These are phyloP conservation scores for Eretmocerus hayati DNA, from an alignment of 2,888 invertebrate genomes.

Conservation along the genomic window DNA sequence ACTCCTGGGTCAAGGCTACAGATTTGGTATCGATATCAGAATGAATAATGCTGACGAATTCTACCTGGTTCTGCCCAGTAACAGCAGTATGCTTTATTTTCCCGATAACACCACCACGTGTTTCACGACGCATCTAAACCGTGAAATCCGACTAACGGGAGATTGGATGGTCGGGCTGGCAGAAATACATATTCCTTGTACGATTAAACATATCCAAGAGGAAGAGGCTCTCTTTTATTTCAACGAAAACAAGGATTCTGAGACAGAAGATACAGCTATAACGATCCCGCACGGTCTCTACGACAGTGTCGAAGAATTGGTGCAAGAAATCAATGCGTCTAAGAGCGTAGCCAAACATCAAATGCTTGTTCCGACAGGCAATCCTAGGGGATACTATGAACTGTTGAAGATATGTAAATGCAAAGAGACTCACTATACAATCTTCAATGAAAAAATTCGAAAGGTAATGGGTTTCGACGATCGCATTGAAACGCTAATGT, in stretches of 20 bases:
- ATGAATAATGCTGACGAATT: slow-evolving; percentile 16
- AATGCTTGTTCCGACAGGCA: neutral
- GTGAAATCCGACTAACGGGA: slow-evolving; percentile 1
- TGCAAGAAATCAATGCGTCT: neutral
- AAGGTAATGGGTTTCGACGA: slow-evolving; percentile 4
- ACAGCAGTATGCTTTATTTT: slow-evolving; percentile 28
- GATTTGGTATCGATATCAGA: neutral
- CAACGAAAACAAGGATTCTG: neutral
- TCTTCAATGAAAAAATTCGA: neutral
- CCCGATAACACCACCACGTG: slow-evolving; percentile 26
- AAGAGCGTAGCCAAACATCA: neutral
- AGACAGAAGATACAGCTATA: neutral
- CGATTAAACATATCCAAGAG: neutral
- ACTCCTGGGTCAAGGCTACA: slow-evolving; percentile 2
- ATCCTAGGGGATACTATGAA: neutral
- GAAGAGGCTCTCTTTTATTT: neutral
- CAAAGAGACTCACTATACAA: neutral
- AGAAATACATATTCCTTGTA: slow-evolving; percentile 6
- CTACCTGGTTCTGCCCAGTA: slow-evolving; percentile 27
- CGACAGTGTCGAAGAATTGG: neutral
- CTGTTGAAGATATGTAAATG: neutral
- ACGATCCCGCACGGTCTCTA: neutral
- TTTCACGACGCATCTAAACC: slow-evolving; percentile 1
- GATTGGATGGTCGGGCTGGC: slow-evolving; percentile 2
- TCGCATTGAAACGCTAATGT: neutral